These are phyloP conservation scores for Apis dorsata DNA, from an alignment of 1,140 invertebrate species.

Conservation along the genomic window DNA sequence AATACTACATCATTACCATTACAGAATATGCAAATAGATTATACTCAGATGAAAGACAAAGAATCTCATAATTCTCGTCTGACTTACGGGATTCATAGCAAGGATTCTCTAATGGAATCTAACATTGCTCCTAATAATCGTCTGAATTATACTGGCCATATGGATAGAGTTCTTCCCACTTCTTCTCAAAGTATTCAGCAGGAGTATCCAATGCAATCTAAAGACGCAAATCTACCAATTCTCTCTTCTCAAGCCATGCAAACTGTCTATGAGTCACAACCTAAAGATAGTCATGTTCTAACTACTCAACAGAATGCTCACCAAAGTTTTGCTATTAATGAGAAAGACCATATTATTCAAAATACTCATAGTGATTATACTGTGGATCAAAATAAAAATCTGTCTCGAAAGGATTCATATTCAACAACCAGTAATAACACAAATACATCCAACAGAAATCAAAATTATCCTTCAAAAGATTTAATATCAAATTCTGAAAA, in stretches of 20 bases:
- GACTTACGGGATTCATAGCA: slow-evolving; percentile 48
- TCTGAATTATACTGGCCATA: slow-evolving; percentile 46
- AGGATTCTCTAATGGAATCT: slow-evolving; percentile 46
- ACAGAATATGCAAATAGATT: slow-evolving; percentile 57
- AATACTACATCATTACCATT: slow-evolving; percentile 47
- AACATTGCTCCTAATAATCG: slow-evolving; percentile 45
- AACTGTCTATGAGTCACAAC: slow-evolving; percentile 49
- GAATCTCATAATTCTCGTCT: slow-evolving; percentile 47
- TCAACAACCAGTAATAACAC: not conserved
- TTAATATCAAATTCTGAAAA: slow-evolving; percentile 33
- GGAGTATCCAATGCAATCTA: slow-evolving; percentile 55
- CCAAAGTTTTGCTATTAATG: slow-evolving; percentile 46
- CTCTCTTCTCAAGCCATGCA: slow-evolving; percentile 55
- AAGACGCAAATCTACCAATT: slow-evolving; percentile 53
- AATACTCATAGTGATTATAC: slow-evolving; percentile 52
- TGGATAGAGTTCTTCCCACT: slow-evolving; percentile 58
- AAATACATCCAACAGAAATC: slow-evolving; percentile 29
- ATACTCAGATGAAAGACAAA: slow-evolving; percentile 59
- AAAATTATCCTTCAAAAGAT: slow-evolving; percentile 46
- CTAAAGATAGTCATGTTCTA: slow-evolving; percentile 54
- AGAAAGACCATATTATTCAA: slow-evolving; percentile 55
- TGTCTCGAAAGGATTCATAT: slow-evolving; percentile 50
- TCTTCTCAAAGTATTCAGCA: slow-evolving; percentile 63
- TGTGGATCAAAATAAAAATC: slow-evolving; percentile 47
- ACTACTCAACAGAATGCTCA: slow-evolving; percentile 33